Evolutionary conservation across 2,888 invertebrate species (phyloP).

Genomic region (Dasysyrphus tricinctus): DNA sequence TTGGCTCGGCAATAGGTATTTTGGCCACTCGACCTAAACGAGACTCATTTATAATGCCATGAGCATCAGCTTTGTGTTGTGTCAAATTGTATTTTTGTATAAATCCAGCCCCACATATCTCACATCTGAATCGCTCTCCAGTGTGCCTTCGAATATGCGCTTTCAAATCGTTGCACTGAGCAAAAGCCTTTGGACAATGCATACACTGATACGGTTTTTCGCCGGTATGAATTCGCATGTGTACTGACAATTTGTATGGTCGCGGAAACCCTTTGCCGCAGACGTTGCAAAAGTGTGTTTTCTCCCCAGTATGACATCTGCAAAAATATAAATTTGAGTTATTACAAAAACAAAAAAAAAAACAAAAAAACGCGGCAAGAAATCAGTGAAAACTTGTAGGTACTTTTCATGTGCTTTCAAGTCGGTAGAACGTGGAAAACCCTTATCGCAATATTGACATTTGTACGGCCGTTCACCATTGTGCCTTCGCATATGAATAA

Average conservation of each 20-base stretch:
- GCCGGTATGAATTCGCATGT: conserved; percentile 86
- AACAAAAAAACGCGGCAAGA: neutral
- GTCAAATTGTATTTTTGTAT: conserved; percentile 84
- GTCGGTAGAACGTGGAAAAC: conserved; percentile 86
- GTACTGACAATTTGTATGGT: conserved; percentile 85
- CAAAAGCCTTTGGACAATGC: conserved; percentile 85
- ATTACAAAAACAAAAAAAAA: neutral
- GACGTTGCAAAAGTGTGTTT: conserved; percentile 85
- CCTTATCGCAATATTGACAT: conserved; percentile 86
- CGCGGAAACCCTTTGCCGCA: conserved; percentile 84
- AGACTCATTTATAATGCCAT: conserved; percentile 82
- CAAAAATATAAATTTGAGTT: neutral
- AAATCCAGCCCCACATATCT: conserved; percentile 83
- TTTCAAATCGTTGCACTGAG: conserved; percentile 86
- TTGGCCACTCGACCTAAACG: conserved; percentile 83
- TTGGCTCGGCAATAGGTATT: neutral
- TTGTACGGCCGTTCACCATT: conserved; percentile 86
- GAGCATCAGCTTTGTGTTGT: conserved; percentile 84
- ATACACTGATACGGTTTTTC: conserved; percentile 85
- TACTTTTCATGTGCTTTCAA: conserved; percentile 86
- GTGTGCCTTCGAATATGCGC: conserved; percentile 86
- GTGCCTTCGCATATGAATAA: conserved; percentile 86
- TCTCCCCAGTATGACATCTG: conserved; percentile 84
- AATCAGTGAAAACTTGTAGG: conserved; percentile 32
- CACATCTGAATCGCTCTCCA: conserved; percentile 86